Evolutionary conservation across 2,797 vertebrate genomes (phyloP).

Genomic region (Crenuchus spilurus): DNA sequence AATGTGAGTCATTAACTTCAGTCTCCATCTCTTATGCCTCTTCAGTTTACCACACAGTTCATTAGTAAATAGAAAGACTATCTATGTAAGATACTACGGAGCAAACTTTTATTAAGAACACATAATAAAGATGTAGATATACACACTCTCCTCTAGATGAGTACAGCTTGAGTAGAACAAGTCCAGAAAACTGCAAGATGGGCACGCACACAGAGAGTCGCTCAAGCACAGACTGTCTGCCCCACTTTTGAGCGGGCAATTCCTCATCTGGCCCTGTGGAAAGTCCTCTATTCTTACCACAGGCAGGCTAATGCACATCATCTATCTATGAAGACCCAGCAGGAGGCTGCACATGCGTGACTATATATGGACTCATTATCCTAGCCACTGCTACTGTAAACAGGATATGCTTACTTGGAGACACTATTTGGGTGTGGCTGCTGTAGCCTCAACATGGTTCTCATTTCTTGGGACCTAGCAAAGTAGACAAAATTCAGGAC

Average conservation of each 20-base stretch:
- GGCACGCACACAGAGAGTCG: background rate
- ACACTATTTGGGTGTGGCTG: background rate
- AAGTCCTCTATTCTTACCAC: constrained; percentile 55
- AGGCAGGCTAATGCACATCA: constrained; percentile 47
- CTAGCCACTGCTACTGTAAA: constrained; percentile 34
- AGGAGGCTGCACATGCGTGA: constrained; percentile 40
- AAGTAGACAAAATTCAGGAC: background rate
- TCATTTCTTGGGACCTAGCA: background rate
- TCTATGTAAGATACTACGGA: too few species aligned
- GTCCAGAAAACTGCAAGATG: constrained; percentile 1
- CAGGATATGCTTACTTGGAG: constrained; percentile 20
- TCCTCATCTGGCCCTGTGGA: constrained; percentile 54
- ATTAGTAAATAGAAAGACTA: too few species aligned
- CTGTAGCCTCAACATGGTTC: background rate
- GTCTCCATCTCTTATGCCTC: too few species aligned
- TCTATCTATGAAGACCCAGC: constrained; percentile 49
- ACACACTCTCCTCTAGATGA: too few species aligned
- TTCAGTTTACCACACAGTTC: too few species aligned
- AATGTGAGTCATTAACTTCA: too few species aligned
- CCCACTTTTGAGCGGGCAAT: constrained; percentile 55
- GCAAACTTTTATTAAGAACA: too few species aligned
- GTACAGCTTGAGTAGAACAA: constrained; percentile 7
- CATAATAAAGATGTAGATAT: too few species aligned
- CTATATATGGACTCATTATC: constrained; percentile 50
- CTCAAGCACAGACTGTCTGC: constrained; percentile 53